Base-by-base conservation (phyloP, 2,113 vertebrate species). In the Petroica traversi region DNA sequence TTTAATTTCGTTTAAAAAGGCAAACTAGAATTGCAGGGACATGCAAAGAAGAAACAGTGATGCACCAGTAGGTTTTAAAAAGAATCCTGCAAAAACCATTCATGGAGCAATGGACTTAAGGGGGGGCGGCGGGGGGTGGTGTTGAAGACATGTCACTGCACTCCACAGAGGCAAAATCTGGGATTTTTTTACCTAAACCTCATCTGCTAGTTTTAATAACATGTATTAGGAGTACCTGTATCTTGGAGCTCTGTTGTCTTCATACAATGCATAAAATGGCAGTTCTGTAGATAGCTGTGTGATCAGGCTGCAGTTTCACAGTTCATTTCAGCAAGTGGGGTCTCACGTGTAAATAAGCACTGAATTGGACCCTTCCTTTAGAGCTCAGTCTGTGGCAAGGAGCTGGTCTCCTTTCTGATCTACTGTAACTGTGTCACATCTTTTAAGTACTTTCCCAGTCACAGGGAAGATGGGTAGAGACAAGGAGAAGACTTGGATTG, bases 341-440 rank as follows among this genome's bases (percentile, higher is more conserved):
- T 82, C 55, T 89, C 34, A 12, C 9, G 1, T 49, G 40, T 52
- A 55, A 90, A 67, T 36, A 24, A 67, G 38, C 81, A 82, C 8
- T 54, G 36, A 87, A 55, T n/a, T 23, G 61, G 58, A 61, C 85
- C 64, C 8, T 74, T 79, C 61, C 49, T 89, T 82, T 67, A 54
- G 59, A 95, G 63, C 67, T 88, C 46, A 40, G 19, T 66, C 69
- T 80, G 34, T 87, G 72, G 31, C 8, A 4, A 63, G 93, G 92
- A 97, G 95, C 78, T 90, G 92, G 88, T 77, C 68, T 92, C 85
- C 92, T 90, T 20, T 52, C 67, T 66, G 51, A 43, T 51, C 23
- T 76, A 20, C 29, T 52, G 20, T 34, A 73, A 61, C 45, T 2
- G 2, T 46, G 40, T 67, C 74, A 33, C 6, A 4, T 71, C 58